Base-by-base conservation (phyloP, 2,888 invertebrate species). In the Phyllotreta cruciferae region DNA sequence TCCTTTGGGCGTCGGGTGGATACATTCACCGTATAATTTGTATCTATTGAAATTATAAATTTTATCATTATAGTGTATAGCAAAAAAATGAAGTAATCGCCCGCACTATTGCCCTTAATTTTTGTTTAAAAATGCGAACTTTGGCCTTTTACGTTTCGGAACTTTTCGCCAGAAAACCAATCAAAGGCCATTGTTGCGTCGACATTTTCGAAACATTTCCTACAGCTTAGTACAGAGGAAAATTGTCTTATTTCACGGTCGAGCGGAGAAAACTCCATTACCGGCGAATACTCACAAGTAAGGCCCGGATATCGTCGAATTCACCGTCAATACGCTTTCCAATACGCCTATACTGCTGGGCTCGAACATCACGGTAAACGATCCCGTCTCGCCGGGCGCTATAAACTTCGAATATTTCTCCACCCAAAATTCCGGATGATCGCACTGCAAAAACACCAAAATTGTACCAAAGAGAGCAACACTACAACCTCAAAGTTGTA, bases 1-100 rank as follows among this genome's bases (percentile, higher is more conserved):
- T 24, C 85, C 85, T 74, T 83, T 83, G 8, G 84, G 84, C 70
- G 81, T 83, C 6, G 85, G 83, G n/a, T 75, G 70, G 11, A 75
- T 71, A 68, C 83, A 82, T 14, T 78, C 79, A 36, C 83, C 85
- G 64, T 79, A 77, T 61, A 85, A 69, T 24, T 24, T 24, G 24
- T 24, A 24, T 24, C 24, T 24, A 24, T 24, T 24, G 2, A 24
- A 24, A 24, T 24, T 4, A 24, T 24, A 24, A 24, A 24, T 24
- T 3, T 24, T 24, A 1, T 3, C 4, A 24, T 24, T 24, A 3
- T 24, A 82, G 78, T 58, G 79, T 79, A 64, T 64, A 75, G 73
- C 24, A n/a, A 53, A 41, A n/a, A 3, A 39, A 54, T n/a, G 9
- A 14, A 3, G 9, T 41, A n/a, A 41, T 45, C 45, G 45, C 13